Percentiles rank a stretch among this genome's conserved stretches.
These are phyloP conservation scores for Phthorimaea operculella DNA, from an alignment of 1,140 invertebrate species.

Conservation along the genomic window DNA sequence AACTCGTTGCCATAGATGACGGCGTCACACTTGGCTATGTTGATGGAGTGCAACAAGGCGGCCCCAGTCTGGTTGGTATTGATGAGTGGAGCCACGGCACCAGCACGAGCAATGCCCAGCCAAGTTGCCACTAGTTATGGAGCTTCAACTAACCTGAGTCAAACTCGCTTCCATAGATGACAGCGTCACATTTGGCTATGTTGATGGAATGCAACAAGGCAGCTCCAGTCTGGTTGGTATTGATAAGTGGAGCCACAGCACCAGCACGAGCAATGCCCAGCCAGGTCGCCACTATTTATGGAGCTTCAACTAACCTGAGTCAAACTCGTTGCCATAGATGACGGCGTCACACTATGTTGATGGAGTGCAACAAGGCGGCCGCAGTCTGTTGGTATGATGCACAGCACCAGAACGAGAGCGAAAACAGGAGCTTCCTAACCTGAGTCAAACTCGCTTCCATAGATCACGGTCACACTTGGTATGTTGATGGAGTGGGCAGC, in stretches of 20 bases:
- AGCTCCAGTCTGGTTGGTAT: too few species aligned
- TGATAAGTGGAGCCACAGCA: too few species aligned
- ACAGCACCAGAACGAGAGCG: too few species aligned
- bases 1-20: slow-evolving; percentile 53
- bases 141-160: slow-evolving; percentile 43
- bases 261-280: too few species aligned
- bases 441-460: slow-evolving; percentile 42
- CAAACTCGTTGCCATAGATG: too few species aligned
- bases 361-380: slow-evolving; percentile 86
- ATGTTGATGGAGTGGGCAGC: slow-evolving; percentile 87
- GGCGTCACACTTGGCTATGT: slow-evolving; percentile 69
- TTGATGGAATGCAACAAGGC: too few species aligned
- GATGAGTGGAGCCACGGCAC: slow-evolving; percentile 88
- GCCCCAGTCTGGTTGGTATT: slow-evolving; percentile 89
- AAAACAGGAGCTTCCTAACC: too few species aligned
- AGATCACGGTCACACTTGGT: slow-evolving; percentile 60
- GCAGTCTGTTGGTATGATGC: slow-evolving; percentile 89
- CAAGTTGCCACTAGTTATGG: slow-evolving; percentile 89
- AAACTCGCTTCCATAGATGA: slow-evolving; percentile 52
- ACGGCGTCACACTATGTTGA: too few species aligned
- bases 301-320: too few species aligned
- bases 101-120: slow-evolving; percentile 90
- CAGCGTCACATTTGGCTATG: slow-evolving; percentile 69
- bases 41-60: slow-evolving; percentile 89
- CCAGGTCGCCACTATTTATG: too few species aligned